These are phyloP conservation scores for Drosophila melanica DNA, from an alignment of 1,140 invertebrate species.

Conservation along the genomic window DNA sequence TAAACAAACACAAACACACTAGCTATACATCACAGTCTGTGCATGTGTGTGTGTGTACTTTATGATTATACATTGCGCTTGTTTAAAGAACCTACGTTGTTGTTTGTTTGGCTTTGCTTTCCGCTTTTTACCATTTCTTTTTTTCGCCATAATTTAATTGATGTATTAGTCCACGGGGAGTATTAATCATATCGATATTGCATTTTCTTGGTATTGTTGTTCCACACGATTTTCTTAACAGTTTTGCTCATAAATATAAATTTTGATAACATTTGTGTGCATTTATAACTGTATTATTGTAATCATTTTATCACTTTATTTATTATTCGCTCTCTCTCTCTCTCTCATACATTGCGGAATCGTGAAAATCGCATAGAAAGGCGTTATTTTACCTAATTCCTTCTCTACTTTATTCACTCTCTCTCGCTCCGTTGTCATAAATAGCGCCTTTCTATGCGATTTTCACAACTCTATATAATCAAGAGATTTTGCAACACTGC, in stretches of 20 bases:
- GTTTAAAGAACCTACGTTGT: background rate
- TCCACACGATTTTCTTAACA: background rate
- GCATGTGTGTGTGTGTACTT: constrained; percentile 35
- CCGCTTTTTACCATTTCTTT: constrained; percentile 31
- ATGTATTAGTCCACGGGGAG: constrained; percentile 64
- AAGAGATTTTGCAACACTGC: background rate
- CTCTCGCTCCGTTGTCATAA: too few species aligned
- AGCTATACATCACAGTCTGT: constrained; percentile 2
- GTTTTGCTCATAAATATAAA: background rate
- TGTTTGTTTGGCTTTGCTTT: constrained; percentile 38
- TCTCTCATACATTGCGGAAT: too few species aligned
- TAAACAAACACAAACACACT: constrained; percentile 39
- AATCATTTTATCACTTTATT: too few species aligned
- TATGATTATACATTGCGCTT: constrained; percentile 37
- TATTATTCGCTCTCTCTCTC: too few species aligned
- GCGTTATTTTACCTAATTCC: too few species aligned
- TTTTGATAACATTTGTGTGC: too few species aligned
- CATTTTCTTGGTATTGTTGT: constrained; percentile 7
- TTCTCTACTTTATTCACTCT: too few species aligned
- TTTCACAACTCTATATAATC: too few species aligned
- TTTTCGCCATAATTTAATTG: constrained; percentile 67
- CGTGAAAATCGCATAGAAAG: too few species aligned
- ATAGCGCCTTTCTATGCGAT: too few species aligned
- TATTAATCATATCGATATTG: constrained; percentile 38
- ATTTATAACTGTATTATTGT: too few species aligned